A percentile compares a stretch with the other conserved stretches of the same genome.
Evolutionary conservation across 2,888 invertebrate species (phyloP).

Genomic region (Dasysyrphus tricinctus): DNA sequence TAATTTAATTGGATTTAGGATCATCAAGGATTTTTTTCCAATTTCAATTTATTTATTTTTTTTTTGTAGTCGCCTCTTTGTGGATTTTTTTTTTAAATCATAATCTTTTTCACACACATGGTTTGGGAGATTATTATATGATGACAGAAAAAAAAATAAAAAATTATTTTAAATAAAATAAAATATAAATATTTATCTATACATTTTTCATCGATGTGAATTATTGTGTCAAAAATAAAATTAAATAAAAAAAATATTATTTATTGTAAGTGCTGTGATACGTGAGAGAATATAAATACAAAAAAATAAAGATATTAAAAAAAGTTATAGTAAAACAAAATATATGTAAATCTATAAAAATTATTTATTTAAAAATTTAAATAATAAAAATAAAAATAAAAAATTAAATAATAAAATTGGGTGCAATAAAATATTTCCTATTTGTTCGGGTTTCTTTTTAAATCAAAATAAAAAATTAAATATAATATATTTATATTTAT

Average conservation of each 20-base stretch:
- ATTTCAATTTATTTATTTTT: slow-evolving; percentile 11
- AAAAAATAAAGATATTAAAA: slow-evolving; percentile 37
- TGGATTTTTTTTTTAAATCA: slow-evolving; percentile 12
- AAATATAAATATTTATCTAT: slow-evolving; percentile 37
- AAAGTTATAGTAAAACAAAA: slow-evolving; percentile 18
- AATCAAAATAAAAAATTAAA: slow-evolving; percentile 59
- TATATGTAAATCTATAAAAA: not conserved
- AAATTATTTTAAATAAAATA: not conserved
- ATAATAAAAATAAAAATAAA: not conserved
- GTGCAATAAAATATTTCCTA: slow-evolving; percentile 43
- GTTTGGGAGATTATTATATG: slow-evolving; percentile 39
- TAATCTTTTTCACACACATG: not conserved
- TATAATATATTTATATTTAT: slow-evolving; percentile 28
- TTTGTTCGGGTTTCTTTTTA: not conserved
- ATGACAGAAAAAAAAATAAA: slow-evolving; percentile 19
- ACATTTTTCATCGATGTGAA: slow-evolving; percentile 51
- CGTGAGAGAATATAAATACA: slow-evolving; percentile 30
- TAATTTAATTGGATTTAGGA: slow-evolving; percentile 73
- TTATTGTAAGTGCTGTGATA: slow-evolving; percentile 68
- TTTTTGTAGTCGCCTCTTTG: not conserved
- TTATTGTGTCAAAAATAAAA: slow-evolving; percentile 61
- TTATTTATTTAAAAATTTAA: slow-evolving; percentile 32
- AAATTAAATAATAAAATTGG: not conserved
- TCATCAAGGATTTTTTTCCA: slow-evolving; percentile 66
- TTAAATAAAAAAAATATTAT: slow-evolving; percentile 28